phyloP scores from a whole-genome alignment of 2,888 invertebrate genomes.

The Synanthedon myopaeformis region DNA sequence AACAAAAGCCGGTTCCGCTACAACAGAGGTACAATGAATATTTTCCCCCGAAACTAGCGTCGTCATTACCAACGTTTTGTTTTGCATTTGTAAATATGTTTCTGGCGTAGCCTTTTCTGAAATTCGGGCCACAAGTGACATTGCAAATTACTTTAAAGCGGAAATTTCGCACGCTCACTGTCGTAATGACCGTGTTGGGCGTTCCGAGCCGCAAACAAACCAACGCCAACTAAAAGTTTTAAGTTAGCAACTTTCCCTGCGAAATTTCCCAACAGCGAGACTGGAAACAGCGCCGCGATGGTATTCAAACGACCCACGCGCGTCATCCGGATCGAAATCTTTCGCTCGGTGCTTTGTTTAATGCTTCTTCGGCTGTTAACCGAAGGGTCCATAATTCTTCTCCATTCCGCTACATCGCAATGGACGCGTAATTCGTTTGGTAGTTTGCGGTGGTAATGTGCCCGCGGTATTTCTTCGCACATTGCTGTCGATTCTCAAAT shows the following conservation, averaged over 20 bases:
- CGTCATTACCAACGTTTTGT: slow-evolving; percentile 49
- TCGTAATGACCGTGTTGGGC: slow-evolving; percentile 41
- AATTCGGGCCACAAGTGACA: slow-evolving; percentile 42
- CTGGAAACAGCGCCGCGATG: slow-evolving; percentile 14
- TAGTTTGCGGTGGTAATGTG: not conserved
- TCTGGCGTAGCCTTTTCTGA: slow-evolving; percentile 15
- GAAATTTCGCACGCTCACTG: slow-evolving; percentile 46
- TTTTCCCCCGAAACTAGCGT: slow-evolving; percentile 26
- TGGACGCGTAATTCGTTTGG: not conserved
- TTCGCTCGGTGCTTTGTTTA: slow-evolving; percentile 4
- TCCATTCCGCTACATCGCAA: slow-evolving; percentile 2
- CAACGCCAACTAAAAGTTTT: slow-evolving; percentile 49
- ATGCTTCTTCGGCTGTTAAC: slow-evolving; percentile 2
- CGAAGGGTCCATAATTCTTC: slow-evolving; percentile 2
- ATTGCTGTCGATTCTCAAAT: slow-evolving; percentile 3
- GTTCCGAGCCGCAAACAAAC: slow-evolving; percentile 42
- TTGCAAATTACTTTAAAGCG: slow-evolving; percentile 56
- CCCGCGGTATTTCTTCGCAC: slow-evolving; percentile 3
- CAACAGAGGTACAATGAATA: not conserved
- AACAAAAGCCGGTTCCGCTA: not conserved
- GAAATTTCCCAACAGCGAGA: slow-evolving; percentile 23
- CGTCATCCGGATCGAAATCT: not conserved
- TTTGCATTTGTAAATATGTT: slow-evolving; percentile 48
- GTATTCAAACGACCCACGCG: slow-evolving; percentile 15
- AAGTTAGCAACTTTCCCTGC: slow-evolving; percentile 34